A percentile compares a stretch with the other conserved stretches of the same genome.
Conservation (phyloP, 35 echinoderm and acorn worm species). For the Nesometra sesokonis region DNA sequence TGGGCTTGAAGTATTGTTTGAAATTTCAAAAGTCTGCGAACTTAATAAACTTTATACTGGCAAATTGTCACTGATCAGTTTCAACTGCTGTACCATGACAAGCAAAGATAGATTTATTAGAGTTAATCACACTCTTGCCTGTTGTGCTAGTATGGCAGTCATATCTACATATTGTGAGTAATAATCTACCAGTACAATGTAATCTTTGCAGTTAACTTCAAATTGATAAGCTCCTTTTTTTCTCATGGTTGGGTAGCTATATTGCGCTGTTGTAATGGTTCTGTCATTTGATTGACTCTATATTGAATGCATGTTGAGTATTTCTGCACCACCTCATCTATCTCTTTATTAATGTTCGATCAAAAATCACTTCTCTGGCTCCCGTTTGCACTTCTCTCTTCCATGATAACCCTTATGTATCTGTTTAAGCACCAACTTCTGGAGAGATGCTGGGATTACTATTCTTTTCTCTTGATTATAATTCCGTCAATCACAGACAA, state of each 20-base stretch:
- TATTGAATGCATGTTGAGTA: not conserved
- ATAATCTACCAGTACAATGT: constrained; percentile 18
- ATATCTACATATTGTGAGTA: constrained; percentile 25
- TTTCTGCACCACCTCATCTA: not conserved
- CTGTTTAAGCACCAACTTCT: not conserved
- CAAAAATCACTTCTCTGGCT: constrained; percentile 10
- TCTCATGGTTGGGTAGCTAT: constrained; percentile 15
- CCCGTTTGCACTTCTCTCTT: constrained; percentile 31
- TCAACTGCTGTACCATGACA: constrained; percentile 7
- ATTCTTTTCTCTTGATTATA: constrained; percentile 5
- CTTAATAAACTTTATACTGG: not conserved
- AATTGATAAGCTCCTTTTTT: constrained; percentile 16
- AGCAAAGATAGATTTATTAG: constrained; percentile 6
- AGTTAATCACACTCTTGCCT: not conserved
- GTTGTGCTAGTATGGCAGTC: not conserved
- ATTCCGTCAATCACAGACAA: not conserved
- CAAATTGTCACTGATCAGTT: not conserved
- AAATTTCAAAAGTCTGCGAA: not conserved
- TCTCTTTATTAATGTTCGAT: constrained; percentile 18
- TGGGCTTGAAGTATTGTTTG: not conserved
- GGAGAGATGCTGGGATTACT: not conserved
- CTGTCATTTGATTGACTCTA: not conserved
- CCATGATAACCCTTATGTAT: constrained; percentile 20
- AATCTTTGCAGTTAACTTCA: not conserved
- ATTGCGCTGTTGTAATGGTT: constrained; percentile 11